phyloP scores from a whole-genome alignment of 2,113 vertebrate species.

The Psettodes erumei region DNA sequence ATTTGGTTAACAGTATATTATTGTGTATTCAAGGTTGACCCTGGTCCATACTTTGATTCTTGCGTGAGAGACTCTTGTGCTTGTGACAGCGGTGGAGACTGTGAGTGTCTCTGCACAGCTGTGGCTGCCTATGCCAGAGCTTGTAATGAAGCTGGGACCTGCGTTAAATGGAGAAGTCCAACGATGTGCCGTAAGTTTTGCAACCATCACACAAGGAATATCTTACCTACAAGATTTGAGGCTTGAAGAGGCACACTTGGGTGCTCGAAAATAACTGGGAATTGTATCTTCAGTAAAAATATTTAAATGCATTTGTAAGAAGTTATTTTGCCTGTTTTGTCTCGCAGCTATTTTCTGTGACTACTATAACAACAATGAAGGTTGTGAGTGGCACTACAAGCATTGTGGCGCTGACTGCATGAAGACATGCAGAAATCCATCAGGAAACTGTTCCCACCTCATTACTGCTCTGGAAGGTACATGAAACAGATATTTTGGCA shows the following conservation, averaged over 20 bases:
- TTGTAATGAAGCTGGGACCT: slow-evolving; percentile 87
- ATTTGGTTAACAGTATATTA: neutral
- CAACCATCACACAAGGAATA: neutral
- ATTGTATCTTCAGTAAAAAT: neutral
- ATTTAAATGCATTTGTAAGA: neutral
- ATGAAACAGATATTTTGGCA: neutral
- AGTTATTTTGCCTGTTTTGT: slow-evolving; percentile 1
- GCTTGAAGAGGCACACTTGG: neutral
- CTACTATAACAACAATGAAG: slow-evolving; percentile 89
- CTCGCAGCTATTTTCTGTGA: slow-evolving; percentile 93
- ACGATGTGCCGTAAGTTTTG: slow-evolving; percentile 90
- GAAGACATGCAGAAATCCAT: slow-evolving; percentile 91
- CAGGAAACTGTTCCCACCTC: slow-evolving; percentile 85
- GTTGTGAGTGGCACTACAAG: slow-evolving; percentile 95
- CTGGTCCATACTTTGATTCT: slow-evolving; percentile 88
- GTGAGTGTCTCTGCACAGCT: slow-evolving; percentile 94
- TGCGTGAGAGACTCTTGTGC: slow-evolving; percentile 94
- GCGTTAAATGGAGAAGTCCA: slow-evolving; percentile 91
- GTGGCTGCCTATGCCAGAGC: slow-evolving; percentile 92
- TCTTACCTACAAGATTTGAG: neutral
- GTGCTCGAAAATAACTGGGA: neutral
- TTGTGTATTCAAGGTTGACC: slow-evolving; percentile 87
- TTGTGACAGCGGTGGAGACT: slow-evolving; percentile 93
- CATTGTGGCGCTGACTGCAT: slow-evolving; percentile 90
- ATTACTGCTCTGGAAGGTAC: slow-evolving; percentile 89